Evolutionary conservation across 2,113 vertebrate species (phyloP).

Genomic region (Pavo muticus): DNA sequence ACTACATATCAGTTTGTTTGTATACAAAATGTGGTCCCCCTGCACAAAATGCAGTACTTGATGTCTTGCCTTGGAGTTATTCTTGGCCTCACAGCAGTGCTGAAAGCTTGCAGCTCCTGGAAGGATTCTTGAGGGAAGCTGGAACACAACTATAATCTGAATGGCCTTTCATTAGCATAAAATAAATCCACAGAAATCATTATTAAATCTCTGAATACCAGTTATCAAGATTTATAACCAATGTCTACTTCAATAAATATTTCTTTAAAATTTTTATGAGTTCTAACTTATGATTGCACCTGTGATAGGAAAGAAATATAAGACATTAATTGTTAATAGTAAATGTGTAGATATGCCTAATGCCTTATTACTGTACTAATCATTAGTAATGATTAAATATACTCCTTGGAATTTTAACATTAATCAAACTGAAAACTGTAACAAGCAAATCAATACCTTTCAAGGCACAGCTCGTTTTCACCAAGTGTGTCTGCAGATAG

Average conservation of each 20-base stretch:
- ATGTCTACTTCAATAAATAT: slow-evolving; percentile 46
- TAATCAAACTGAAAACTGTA: slow-evolving; percentile 74
- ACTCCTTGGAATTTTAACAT: slow-evolving; percentile 69
- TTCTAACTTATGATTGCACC: slow-evolving; percentile 28
- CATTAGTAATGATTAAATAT: slow-evolving; percentile 62
- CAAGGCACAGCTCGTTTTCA: slow-evolving; percentile 49
- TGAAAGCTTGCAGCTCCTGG: not conserved
- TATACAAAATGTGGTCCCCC: not conserved
- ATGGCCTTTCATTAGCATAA: not conserved
- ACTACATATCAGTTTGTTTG: not conserved
- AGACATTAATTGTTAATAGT: slow-evolving; percentile 40
- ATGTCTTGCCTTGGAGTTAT: not conserved
- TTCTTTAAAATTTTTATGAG: slow-evolving; percentile 26
- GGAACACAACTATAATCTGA: not conserved
- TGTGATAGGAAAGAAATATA: slow-evolving; percentile 18
- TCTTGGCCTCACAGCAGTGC: not conserved
- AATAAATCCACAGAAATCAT: slow-evolving; percentile 21
- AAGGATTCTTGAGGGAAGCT: not conserved
- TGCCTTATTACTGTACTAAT: slow-evolving; percentile 44
- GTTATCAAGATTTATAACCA: slow-evolving; percentile 52
- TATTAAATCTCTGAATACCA: slow-evolving; percentile 27
- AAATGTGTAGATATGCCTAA: slow-evolving; percentile 2
- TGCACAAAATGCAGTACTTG: not conserved
- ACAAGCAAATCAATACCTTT: slow-evolving; percentile 73
- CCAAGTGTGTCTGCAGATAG: slow-evolving; percentile 60